Conservation (phyloP, 2,113 vertebrate genomes). For the Aplodontia rufa region DNA sequence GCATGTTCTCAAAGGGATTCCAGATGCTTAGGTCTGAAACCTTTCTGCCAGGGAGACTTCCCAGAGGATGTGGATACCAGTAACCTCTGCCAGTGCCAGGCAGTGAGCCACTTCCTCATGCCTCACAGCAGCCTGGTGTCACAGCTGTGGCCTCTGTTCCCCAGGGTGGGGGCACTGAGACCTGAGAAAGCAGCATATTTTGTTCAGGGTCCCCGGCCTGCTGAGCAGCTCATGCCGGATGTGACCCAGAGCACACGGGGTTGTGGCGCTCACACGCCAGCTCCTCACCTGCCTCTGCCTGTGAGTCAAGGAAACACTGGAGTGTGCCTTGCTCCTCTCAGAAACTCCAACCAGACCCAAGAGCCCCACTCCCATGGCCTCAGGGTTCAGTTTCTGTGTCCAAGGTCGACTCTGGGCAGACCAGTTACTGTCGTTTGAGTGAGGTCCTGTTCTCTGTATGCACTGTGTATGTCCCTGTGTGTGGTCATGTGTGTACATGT, state of each 20-base stretch:
- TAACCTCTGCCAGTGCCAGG: background rate
- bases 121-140: fast-evolving
- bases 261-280: fast-evolving
- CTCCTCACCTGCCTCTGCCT: background rate
- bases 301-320: background rate
- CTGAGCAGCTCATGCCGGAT: too few species aligned
- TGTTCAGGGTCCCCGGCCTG: background rate
- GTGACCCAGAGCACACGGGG: background rate
- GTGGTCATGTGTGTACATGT: background rate
- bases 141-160: fast-evolving
- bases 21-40: background rate
- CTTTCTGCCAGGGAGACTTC: background rate
- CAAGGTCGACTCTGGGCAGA: background rate
- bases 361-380: background rate
- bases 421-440: background rate
- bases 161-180: background rate
- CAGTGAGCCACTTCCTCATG: background rate
- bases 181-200: fast-evolving
- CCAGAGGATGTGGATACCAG: background rate
- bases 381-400: background rate
- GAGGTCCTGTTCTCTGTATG: background rate
- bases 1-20: background rate
- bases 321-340: background rate
- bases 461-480: fast-evolving
- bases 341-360: background rate